phyloP scores from a whole-genome alignment of 2,888 invertebrate genomes.

The Drosophila cognata region DNA sequence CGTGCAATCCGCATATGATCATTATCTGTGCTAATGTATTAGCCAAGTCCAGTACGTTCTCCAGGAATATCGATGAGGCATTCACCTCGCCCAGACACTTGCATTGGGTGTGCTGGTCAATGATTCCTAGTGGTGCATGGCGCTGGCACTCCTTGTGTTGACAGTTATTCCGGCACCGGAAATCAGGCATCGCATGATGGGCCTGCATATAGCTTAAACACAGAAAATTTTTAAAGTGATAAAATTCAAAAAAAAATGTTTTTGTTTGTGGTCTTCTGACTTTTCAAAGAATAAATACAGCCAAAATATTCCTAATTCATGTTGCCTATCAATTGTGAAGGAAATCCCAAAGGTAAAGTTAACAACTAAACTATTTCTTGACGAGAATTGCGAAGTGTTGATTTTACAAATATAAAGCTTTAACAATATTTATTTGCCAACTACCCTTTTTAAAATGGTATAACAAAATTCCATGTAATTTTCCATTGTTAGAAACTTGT shows the following conservation, averaged over 20 bases:
- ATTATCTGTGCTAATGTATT: constrained; percentile 81
- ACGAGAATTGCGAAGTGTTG: neutral
- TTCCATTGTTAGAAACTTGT: neutral
- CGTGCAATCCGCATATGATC: constrained; percentile 83
- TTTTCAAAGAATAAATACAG: constrained; percentile 28
- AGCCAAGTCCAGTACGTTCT: constrained; percentile 81
- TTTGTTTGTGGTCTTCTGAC: constrained; percentile 5
- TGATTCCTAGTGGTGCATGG: constrained; percentile 76
- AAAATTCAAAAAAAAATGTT: neutral
- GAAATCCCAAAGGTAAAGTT: constrained; percentile 1
- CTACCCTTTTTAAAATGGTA: too few species aligned
- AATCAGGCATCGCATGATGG: constrained; percentile 79
- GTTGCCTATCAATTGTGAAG: constrained; percentile 4
- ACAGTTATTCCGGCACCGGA: constrained; percentile 78
- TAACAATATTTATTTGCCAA: neutral
- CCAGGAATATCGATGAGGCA: constrained; percentile 82
- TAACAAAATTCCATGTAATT: too few species aligned
- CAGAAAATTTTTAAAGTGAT: neutral
- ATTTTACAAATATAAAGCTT: neutral
- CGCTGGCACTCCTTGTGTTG: constrained; percentile 81
- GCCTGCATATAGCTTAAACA: constrained; percentile 65
- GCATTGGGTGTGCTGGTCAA: constrained; percentile 76
- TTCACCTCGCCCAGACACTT: constrained; percentile 75
- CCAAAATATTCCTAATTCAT: constrained; percentile 44
- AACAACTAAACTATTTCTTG: neutral